These are phyloP conservation scores for Stegodyphus mimosarum DNA, from an alignment of 1,140 invertebrate genomes.

Conservation along the genomic window DNA sequence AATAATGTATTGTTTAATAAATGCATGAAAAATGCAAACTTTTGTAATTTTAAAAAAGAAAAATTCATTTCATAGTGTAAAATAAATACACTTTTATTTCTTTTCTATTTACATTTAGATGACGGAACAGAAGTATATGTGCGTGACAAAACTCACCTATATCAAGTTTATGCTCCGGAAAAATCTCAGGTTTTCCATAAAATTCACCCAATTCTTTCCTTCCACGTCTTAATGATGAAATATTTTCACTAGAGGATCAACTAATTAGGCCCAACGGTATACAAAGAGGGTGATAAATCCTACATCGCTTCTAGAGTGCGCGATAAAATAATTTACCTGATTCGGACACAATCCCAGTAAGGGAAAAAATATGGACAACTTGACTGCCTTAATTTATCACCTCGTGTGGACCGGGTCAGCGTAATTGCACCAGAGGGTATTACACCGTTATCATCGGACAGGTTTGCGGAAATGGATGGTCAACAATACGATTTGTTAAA, in stretches of 20 bases:
- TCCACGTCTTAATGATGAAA: neutral
- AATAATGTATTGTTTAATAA: no score
- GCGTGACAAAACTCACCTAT: no score
- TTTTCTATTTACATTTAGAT: no score
- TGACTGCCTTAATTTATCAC: slow-evolving; percentile 39
- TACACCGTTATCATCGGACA: slow-evolving; percentile 16
- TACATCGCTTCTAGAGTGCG: neutral
- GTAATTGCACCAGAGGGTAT: slow-evolving; percentile 32
- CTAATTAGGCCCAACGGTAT: slow-evolving; percentile 21
- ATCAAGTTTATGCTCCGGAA: no score
- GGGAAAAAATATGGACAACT: slow-evolving; percentile 16
- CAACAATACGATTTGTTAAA: slow-evolving; percentile 12
- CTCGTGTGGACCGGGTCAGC: slow-evolving; percentile 30
- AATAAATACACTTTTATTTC: no score
- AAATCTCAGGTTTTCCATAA: no score
- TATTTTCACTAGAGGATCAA: slow-evolving; percentile 12
- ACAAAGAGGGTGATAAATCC: slow-evolving; percentile 22
- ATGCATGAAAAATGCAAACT: no score
- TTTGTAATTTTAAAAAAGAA: no score
- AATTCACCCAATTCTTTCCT: no score
- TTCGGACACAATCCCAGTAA: neutral
- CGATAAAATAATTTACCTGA: slow-evolving; percentile 16
- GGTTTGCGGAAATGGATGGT: slow-evolving; percentile 25
- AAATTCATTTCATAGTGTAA: no score
- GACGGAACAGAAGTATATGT: no score